phyloP scores from a whole-genome alignment of 2,797 vertebrate genomes.

The Paedocypris micromegethes region DNA sequence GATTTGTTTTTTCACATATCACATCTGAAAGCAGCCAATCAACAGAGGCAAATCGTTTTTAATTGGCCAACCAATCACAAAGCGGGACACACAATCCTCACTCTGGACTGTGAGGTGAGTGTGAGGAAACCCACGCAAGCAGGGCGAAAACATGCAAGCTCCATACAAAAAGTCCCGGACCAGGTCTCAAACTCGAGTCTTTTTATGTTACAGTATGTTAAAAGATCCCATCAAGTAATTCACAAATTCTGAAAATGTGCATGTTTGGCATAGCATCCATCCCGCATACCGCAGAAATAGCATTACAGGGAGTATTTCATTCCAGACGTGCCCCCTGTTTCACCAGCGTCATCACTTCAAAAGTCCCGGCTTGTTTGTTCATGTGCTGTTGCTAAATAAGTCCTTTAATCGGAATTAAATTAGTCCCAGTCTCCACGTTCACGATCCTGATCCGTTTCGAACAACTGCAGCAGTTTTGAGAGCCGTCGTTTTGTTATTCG shows the following conservation, averaged over 20 bases:
- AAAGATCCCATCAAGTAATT: neutral
- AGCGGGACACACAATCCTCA: too few species aligned
- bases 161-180: too few species aligned
- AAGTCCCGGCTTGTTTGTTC: neutral
- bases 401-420: neutral
- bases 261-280: conserved; percentile 14
- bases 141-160: too few species aligned
- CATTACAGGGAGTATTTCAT: conserved; percentile 12
- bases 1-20: too few species aligned
- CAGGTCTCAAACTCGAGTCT: neutral
- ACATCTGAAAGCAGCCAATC: too few species aligned
- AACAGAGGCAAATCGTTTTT: too few species aligned
- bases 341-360: conserved; percentile 2
- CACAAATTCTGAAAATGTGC: conserved; percentile 10
- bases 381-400: neutral
- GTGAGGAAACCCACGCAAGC: too few species aligned
- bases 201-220: neutral
- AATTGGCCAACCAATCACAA: too few species aligned
- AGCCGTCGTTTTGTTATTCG: too few species aligned
- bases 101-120: too few species aligned
- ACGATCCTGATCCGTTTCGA: too few species aligned
- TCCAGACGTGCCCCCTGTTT: conserved; percentile 18
- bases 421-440: neutral
- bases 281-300: conserved; percentile 24
- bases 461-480: too few species aligned